Evolutionary conservation across 2,888 invertebrate genomes (phyloP).

Genomic region (Parnassius orleans): DNA sequence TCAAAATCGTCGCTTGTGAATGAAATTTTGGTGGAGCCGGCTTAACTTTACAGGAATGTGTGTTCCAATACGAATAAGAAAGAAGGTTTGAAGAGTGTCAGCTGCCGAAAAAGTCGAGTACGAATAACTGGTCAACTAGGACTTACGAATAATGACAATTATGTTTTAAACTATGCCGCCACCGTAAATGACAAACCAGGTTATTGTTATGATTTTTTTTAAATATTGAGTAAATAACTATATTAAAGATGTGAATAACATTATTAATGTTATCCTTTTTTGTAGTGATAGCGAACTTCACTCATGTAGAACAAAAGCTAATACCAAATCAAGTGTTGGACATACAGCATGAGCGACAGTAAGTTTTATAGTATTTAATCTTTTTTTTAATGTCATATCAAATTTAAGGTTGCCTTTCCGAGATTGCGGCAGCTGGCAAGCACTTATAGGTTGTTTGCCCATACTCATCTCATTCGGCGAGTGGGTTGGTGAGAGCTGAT

Average conservation of each 20-base stretch:
- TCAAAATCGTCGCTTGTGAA: slow-evolving; percentile 20
- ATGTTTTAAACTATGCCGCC: slow-evolving; percentile 59
- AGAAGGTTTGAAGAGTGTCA: slow-evolving; percentile 21
- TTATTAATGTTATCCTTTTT: background rate
- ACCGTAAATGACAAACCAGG: slow-evolving; percentile 57
- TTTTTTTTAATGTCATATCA: background rate
- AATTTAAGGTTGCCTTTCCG: too few relatives aligned
- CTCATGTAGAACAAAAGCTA: slow-evolving; percentile 14
- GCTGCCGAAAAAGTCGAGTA: slow-evolving; percentile 44
- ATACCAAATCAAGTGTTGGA: slow-evolving; percentile 1
- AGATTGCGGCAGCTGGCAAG: too few relatives aligned
- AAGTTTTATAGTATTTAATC: slow-evolving; percentile 3
- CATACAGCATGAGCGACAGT: slow-evolving; percentile 4
- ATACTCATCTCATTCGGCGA: too few relatives aligned
- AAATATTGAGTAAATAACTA: background rate
- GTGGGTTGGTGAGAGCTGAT: too few relatives aligned
- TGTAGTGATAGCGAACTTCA: slow-evolving; percentile 19
- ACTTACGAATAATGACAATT: slow-evolving; percentile 53
- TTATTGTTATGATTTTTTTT: slow-evolving; percentile 33
- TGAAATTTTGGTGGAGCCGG: slow-evolving; percentile 23
- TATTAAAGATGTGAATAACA: background rate
- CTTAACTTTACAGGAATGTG: slow-evolving; percentile 29
- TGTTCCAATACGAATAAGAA: slow-evolving; percentile 27
- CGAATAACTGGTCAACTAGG: slow-evolving; percentile 60
- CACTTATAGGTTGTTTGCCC: too few relatives aligned